phyloP scores from a whole-genome alignment of 2,888 invertebrate species.

The Tipula lateralis region DNA sequence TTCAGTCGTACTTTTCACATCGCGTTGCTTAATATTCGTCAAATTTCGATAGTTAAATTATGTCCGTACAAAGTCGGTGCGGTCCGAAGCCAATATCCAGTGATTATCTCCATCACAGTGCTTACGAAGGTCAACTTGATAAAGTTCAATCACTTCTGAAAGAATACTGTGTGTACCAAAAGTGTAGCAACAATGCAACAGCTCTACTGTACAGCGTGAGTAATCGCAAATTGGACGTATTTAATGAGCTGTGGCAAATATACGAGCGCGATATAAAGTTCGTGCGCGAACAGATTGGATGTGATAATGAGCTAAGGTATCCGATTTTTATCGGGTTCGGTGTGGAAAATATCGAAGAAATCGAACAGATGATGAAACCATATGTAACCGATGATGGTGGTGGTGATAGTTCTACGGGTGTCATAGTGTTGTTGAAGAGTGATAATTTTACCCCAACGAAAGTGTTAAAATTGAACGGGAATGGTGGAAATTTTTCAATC shows the following conservation, averaged over 20 bases:
- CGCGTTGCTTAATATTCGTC: not conserved
- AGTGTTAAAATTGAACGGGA: not conserved
- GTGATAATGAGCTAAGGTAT: not conserved
- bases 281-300: not conserved
- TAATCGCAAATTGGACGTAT: not conserved
- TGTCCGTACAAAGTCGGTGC: not conserved
- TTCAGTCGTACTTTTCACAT: not conserved
- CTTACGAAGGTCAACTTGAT: not conserved
- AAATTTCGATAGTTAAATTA: not conserved
- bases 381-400: not conserved
- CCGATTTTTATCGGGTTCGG: not conserved
- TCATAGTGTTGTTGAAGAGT: not conserved
- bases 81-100: not conserved
- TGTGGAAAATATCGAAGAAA: not conserved
- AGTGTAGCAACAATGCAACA: not conserved
- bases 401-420: not conserved
- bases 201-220: not conserved
- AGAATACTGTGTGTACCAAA: not conserved
- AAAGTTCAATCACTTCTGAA: not conserved
- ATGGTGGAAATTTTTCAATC: not conserved
- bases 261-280: not conserved
- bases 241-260: not conserved
- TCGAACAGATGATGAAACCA: not conserved
- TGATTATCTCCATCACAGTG: not conserved
- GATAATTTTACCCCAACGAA: not conserved